phyloP scores from a whole-genome alignment of 35 echinoderm and acorn worm genomes.

The Apostichopus californicus region DNA sequence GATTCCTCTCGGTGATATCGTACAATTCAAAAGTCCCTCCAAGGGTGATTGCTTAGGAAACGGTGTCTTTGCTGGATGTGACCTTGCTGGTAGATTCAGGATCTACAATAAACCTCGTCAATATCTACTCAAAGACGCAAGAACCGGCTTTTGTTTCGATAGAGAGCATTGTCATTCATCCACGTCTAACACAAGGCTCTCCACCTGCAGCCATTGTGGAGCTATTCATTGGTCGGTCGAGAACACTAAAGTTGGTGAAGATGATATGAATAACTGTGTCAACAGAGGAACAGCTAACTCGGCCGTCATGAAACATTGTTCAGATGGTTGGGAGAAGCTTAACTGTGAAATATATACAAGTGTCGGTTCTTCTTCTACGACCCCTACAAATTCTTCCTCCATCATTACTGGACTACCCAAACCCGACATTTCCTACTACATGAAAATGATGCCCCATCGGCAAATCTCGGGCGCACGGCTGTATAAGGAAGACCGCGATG shows the following conservation, averaged over 20 bases:
- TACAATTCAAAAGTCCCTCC: conserved; percentile 17
- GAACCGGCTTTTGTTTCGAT: not conserved
- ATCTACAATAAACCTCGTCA: not conserved
- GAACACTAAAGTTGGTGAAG: not conserved
- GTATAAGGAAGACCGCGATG: not conserved
- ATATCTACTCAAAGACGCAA: not conserved
- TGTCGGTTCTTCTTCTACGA: not conserved
- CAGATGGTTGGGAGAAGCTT: conserved; percentile 4
- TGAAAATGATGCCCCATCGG: not conserved
- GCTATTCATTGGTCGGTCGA: conserved; percentile 47
- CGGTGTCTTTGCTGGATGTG: not conserved
- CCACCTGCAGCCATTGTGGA: conserved; percentile 18
- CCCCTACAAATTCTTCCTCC: not conserved
- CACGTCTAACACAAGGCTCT: conserved; percentile 19
- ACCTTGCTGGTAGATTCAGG: not conserved
- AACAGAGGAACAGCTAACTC: not conserved
- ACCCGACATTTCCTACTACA: not conserved
- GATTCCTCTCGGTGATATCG: not conserved
- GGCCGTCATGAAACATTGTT: conserved; percentile 36
- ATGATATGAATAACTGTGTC: conserved; percentile 41
- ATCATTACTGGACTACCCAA: not conserved
- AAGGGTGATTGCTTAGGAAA: conserved; percentile 10
- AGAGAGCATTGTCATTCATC: conserved; percentile 38
- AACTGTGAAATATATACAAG: not conserved
- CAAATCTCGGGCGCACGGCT: conserved; percentile 1